Evolutionary conservation across 2,888 invertebrate genomes (phyloP), one percentile per base, ranked within the genome.

Genomic region (Ariolimax columbianus): DNA sequence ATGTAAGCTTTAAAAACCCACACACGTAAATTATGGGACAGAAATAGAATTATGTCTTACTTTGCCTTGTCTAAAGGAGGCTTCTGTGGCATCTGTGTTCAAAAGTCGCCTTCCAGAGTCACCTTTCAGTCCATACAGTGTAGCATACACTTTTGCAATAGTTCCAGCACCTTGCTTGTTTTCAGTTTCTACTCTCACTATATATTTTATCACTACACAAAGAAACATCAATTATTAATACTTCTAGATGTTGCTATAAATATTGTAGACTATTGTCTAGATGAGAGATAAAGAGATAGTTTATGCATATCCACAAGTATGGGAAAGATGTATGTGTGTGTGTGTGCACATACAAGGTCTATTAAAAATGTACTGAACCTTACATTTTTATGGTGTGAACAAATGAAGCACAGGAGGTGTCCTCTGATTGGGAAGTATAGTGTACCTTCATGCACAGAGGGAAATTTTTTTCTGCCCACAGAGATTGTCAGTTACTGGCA

Each of bases 91-190:
- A 83, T 86, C 87, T 36, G 83, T 87, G n/a, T 87, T 84, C 11
- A 91, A 86, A 83, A 89, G 89, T 66, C 91, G 86, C 33, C 89
- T 89, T 17, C 91, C 92, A 55, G 89, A 89, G 88, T 91, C 91
- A 3, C 90, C 89, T 66, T 90, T 86, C 38, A 86, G 86, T 1
- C 92, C 91, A 87, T 90, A 89, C 11, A 92, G 75, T 40, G 90
- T 91, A 43, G 91, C 88, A 82, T 89, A 91, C 59, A 91, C 89
- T 66, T 89, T 88, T 30, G 91, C 89, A 59, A 90, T 87, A 47
- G 91, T 91, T 9, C 90, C 90, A 51, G 91, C 90, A 84, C 89
- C 89, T 87, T 89, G 89, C 30, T 89, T 88, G 70, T 90, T 89
- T 86, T 90, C 91, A 2, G 93, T 92, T 70, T 91, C 86, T 40